A percentile compares a stretch with the other conserved stretches of the same genome.
Evolutionary conservation across 2,797 vertebrate genomes (phyloP).

Genomic region (Graptemys geographica): DNA sequence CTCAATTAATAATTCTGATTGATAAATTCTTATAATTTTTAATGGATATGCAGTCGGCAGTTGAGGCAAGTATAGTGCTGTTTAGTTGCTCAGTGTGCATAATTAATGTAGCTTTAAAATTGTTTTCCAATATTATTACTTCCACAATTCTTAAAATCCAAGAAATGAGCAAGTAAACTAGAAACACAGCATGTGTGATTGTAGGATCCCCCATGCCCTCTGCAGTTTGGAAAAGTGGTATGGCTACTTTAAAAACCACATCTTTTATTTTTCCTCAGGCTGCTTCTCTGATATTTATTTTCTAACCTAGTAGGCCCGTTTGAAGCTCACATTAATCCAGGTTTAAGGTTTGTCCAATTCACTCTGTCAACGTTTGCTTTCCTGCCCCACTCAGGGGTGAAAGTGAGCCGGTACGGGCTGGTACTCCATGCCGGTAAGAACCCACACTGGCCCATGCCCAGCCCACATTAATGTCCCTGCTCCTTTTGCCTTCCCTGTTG

Average conservation of each 20-base stretch:
- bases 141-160: conserved; percentile 8
- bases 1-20: neutral
- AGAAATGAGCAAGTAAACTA: neutral
- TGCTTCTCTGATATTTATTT: neutral
- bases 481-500: too few relatives aligned
- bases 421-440: too few relatives aligned
- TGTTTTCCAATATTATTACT: neutral
- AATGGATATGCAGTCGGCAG: neutral
- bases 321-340: neutral
- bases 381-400: neutral
- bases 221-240: neutral
- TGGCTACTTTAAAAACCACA: neutral
- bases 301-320: neutral
- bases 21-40: neutral
- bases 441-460: too few relatives aligned
- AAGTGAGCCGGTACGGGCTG: too few relatives aligned
- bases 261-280: neutral
- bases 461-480: too few relatives aligned
- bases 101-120: neutral
- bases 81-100: neutral
- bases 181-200: neutral
- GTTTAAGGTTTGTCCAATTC: neutral
- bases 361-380: neutral
- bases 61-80: neutral
- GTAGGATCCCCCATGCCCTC: neutral